These are phyloP conservation scores for Agriopis aurantiaria DNA, from an alignment of 2,888 invertebrate species.

Conservation along the genomic window DNA sequence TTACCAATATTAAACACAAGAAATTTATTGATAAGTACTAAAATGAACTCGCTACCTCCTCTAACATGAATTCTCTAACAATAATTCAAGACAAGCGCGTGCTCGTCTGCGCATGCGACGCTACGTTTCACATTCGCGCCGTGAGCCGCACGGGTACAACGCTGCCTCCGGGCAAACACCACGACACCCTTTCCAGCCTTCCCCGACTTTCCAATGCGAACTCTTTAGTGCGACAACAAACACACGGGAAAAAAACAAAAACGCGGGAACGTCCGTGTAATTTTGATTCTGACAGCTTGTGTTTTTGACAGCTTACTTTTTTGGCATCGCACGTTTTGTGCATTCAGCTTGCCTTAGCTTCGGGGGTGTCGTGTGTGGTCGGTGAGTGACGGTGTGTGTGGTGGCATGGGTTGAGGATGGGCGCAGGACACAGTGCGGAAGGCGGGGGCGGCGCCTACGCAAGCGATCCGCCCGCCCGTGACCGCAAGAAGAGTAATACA, in stretches of 20 bases:
- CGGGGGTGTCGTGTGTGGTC: slow-evolving; percentile 71
- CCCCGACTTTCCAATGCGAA: slow-evolving; percentile 29
- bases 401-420: slow-evolving; percentile 83
- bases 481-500: slow-evolving; percentile 71
- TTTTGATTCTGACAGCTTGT: slow-evolving; percentile 18
- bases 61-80: slow-evolving; percentile 70
- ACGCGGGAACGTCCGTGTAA: slow-evolving; percentile 11
- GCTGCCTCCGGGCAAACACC: slow-evolving; percentile 64
- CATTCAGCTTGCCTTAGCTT: slow-evolving; percentile 42
- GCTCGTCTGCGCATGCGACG: slow-evolving; percentile 73
- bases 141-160: slow-evolving; percentile 74
- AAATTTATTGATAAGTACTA: background rate
- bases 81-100: slow-evolving; percentile 70
- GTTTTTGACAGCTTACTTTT: slow-evolving; percentile 33
- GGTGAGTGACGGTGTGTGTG: slow-evolving; percentile 78
- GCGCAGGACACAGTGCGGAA: slow-evolving; percentile 84
- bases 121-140: slow-evolving; percentile 82
- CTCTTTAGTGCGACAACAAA: slow-evolving; percentile 22
- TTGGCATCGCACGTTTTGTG: slow-evolving; percentile 33
- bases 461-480: slow-evolving; percentile 81
- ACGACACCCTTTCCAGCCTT: slow-evolving; percentile 63
- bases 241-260: slow-evolving; percentile 23
- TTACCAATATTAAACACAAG: no score
- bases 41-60: slow-evolving; percentile 53
- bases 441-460: slow-evolving; percentile 80